Evolutionary conservation across 2,797 vertebrate species (phyloP).

Genomic region (Macropus fuliginosus): DNA sequence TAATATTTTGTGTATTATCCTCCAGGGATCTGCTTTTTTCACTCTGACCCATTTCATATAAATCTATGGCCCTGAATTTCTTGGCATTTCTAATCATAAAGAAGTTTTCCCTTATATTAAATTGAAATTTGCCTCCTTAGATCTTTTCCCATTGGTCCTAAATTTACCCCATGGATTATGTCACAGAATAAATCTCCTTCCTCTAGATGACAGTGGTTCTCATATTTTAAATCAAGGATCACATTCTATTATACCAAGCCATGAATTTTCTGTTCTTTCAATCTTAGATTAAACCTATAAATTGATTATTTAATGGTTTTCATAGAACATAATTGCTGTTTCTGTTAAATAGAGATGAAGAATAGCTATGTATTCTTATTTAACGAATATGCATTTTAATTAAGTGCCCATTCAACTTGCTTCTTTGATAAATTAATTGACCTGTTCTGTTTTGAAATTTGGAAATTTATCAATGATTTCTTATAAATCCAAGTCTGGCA

Average conservation of each 20-base stretch:
- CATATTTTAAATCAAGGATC: neutral
- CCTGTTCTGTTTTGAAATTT: neutral
- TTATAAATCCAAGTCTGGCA: constrained; percentile 26
- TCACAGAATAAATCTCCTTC: neutral
- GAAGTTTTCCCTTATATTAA: neutral
- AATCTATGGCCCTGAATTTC: neutral
- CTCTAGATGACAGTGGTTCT: neutral
- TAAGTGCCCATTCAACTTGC: constrained; percentile 4
- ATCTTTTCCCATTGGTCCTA: neutral
- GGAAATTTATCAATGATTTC: constrained; percentile 12
- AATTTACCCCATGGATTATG: neutral
- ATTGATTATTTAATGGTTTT: neutral
- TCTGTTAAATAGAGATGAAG: neutral
- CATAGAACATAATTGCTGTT: neutral
- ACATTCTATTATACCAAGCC: neutral
- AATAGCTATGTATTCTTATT: neutral
- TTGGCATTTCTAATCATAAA: neutral
- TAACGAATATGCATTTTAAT: neutral
- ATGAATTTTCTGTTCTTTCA: neutral
- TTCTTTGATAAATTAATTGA: constrained; percentile 29
- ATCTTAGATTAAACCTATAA: neutral
- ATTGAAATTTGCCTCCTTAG: neutral
- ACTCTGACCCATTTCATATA: neutral
- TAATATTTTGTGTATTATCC: neutral
- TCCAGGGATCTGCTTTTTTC: neutral